Conservation (phyloP, 1,140 invertebrate species). For the Sitobion miscanthi region DNA sequence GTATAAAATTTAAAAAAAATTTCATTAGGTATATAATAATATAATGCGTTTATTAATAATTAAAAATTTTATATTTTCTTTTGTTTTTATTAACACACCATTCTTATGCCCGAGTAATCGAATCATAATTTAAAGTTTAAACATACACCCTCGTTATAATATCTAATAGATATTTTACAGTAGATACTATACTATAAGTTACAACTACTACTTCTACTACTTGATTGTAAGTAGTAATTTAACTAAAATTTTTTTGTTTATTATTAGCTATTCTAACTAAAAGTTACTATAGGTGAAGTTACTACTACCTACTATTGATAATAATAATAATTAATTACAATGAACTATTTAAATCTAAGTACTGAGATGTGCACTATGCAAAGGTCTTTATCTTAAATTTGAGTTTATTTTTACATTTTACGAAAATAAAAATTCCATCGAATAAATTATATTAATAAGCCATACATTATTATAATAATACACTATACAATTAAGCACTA, state of each 20-base stretch:
- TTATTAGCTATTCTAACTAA: no score
- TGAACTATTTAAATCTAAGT: not conserved
- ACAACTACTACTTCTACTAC: not conserved
- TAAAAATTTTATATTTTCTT: not conserved
- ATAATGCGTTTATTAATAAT: not conserved
- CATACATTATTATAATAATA: not conserved
- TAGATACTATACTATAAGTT: not conserved
- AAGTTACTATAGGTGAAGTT: no score
- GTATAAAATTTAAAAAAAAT: not conserved
- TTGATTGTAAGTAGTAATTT: no score
- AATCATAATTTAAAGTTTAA: not conserved
- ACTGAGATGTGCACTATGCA: not conserved
- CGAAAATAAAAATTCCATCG: not conserved
- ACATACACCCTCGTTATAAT: not conserved
- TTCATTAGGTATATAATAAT: not conserved
- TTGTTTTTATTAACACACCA: not conserved
- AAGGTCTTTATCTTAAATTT: not conserved
- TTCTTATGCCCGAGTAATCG: not conserved
- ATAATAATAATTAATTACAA: not conserved
- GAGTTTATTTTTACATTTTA: not conserved
- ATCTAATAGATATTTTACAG: not conserved
- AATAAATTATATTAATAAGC: not conserved
- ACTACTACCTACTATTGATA: not conserved
- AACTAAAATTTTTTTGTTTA: no score
- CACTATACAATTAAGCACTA: not conserved